Percentiles rank a stretch among this genome's conserved stretches.
Conservation (phyloP, 2,797 vertebrate genomes). For the Ctenosaura bakeri region DNA sequence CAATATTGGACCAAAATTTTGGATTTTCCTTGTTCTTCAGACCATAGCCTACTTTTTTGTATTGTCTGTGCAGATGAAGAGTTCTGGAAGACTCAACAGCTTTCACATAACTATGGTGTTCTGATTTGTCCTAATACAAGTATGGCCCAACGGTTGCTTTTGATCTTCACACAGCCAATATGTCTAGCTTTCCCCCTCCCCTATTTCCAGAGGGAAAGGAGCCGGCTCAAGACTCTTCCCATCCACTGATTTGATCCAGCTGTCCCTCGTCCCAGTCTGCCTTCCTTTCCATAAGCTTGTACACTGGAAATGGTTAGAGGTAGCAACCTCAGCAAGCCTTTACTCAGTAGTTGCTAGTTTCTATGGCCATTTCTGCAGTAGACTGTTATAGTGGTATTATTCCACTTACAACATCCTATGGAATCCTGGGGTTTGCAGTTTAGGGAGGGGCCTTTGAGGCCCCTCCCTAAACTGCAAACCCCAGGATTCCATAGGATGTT, state of each 20-base stretch:
- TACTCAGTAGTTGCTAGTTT: too few species aligned
- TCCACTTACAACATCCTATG: too few species aligned
- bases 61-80: not conserved
- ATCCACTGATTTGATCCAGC: not conserved
- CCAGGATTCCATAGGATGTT: too few species aligned
- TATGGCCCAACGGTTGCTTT: not conserved
- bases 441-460: too few species aligned
- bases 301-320: not conserved
- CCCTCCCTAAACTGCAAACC: too few species aligned
- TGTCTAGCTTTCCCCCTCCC: not conserved
- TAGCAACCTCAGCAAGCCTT: too few species aligned
- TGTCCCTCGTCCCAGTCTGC: not conserved
- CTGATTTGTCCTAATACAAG: not conserved
- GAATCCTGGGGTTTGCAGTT: too few species aligned
- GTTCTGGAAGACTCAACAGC: not conserved
- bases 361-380: too few species aligned
- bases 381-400: too few species aligned
- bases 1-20: not conserved
- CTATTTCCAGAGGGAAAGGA: not conserved
- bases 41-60: not conserved
- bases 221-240: too few species aligned
- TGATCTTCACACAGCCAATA: not conserved
- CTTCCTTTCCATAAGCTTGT: not conserved
- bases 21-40: not conserved
- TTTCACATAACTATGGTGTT: not conserved